Conservation (phyloP, 37 sponge, comb jelly and placozoan genomes). For the Eunapius fragilis region DNA sequence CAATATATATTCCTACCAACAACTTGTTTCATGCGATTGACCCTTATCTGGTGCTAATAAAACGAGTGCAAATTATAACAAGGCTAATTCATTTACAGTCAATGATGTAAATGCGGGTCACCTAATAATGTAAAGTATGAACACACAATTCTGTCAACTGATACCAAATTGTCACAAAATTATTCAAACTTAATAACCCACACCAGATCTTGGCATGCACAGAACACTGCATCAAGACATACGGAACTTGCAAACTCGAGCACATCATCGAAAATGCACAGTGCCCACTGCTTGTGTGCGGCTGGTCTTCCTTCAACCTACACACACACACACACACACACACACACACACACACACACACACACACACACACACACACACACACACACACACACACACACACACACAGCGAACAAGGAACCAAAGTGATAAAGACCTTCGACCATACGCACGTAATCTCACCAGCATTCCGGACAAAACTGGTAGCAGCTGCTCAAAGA, state of each 20-base stretch:
- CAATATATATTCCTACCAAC: too few species aligned
- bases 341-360: neutral
- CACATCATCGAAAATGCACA: conserved; percentile 98
- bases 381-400: neutral
- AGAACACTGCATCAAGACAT: conserved; percentile 1
- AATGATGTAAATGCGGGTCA: too few species aligned
- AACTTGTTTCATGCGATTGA: too few species aligned
- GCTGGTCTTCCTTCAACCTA: conserved; percentile 80
- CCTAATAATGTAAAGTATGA: too few species aligned
- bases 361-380: neutral
- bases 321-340: conserved; percentile 1
- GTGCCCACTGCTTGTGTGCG: conserved; percentile 85
- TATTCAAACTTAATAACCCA: too few species aligned
- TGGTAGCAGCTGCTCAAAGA: conserved; percentile 87
- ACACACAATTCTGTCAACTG: too few species aligned
- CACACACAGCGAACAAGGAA: neutral
- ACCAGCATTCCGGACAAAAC: conserved; percentile 84
- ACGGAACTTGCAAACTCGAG: conserved; percentile 91
- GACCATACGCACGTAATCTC: conserved; percentile 17
- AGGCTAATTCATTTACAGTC: too few species aligned
- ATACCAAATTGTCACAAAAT: too few species aligned
- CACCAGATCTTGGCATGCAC: neutral
- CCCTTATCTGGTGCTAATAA: too few species aligned
- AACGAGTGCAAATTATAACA: too few species aligned
- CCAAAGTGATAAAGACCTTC: neutral